phyloP scores from a whole-genome alignment of 2,113 vertebrate species.

The Tricholaema leucomelas region DNA sequence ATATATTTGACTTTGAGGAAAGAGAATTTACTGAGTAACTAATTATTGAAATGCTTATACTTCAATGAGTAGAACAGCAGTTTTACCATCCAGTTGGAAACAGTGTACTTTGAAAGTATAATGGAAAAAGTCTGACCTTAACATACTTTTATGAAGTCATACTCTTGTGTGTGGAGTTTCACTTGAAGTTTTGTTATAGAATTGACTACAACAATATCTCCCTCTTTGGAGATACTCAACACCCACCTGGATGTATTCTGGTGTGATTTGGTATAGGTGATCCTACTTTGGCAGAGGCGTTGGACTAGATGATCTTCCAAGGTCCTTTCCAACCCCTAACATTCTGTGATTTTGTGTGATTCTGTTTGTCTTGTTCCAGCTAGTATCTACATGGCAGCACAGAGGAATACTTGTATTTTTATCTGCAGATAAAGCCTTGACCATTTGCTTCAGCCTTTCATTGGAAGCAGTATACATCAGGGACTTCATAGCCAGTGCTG shows the following conservation, averaged over 20 bases:
- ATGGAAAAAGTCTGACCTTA: neutral
- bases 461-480: neutral
- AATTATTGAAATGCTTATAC: neutral
- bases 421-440: conserved; percentile 11
- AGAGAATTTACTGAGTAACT: neutral
- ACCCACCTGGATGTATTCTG: no score
- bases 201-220: no score
- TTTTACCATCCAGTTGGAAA: neutral
- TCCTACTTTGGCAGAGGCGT: no score
- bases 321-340: no score
- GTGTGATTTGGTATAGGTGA: no score
- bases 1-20: neutral
- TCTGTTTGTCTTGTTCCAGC: neutral
- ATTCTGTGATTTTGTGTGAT: no score
- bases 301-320: no score
- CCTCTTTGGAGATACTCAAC: no score
- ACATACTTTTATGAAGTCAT: neutral
- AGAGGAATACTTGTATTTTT: conserved; percentile 11
- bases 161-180: neutral
- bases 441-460: neutral
- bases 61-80: neutral
- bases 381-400: neutral
- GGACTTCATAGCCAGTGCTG: conserved; percentile 18
- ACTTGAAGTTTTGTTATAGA: no score
- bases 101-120: neutral